A percentile compares a stretch with the other conserved stretches of the same genome.
Evolutionary conservation across 2,888 invertebrate species (phyloP).

Genomic region (Euplexia lucipara): DNA sequence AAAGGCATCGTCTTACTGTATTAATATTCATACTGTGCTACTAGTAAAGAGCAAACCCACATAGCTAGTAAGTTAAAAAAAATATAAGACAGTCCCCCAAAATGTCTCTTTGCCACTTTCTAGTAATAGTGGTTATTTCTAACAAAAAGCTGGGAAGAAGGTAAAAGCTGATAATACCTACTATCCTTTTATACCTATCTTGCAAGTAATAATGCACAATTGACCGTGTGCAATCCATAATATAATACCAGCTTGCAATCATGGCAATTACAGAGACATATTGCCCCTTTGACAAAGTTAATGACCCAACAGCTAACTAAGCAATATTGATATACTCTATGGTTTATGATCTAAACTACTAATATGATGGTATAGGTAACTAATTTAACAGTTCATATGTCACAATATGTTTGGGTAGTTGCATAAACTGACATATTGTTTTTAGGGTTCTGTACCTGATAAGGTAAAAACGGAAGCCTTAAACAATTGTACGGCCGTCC

Average conservation of each 20-base stretch:
- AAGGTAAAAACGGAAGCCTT: too few species aligned
- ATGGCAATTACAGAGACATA: conserved; percentile 43
- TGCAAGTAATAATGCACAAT: conserved; percentile 2
- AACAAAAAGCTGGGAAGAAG: too few species aligned
- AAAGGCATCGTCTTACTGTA: too few species aligned
- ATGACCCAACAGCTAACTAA: conserved; percentile 38
- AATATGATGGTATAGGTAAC: conserved; percentile 3
- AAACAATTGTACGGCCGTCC: too few species aligned
- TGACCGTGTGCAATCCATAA: conserved; percentile 1
- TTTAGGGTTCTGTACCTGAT: too few species aligned
- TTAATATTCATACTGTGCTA: too few species aligned
- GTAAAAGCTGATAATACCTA: too few species aligned
- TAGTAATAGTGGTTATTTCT: too few species aligned
- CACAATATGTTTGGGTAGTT: conserved; percentile 1
- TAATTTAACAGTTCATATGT: conserved; percentile 11
- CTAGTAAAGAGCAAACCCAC: too few species aligned
- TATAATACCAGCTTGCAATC: conserved; percentile 21
- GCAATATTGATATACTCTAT: conserved; percentile 46
- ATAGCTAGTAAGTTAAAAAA: too few species aligned
- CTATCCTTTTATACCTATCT: not conserved
- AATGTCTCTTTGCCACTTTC: too few species aligned
- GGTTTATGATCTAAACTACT: conserved; percentile 49
- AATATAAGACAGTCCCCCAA: too few species aligned
- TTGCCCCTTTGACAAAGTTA: conserved; percentile 57
- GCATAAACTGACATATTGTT: not conserved